Percentiles rank a stretch among this genome's conserved stretches.
Conservation (phyloP, 2,797 vertebrate species). For the Falco cherrug region DNA sequence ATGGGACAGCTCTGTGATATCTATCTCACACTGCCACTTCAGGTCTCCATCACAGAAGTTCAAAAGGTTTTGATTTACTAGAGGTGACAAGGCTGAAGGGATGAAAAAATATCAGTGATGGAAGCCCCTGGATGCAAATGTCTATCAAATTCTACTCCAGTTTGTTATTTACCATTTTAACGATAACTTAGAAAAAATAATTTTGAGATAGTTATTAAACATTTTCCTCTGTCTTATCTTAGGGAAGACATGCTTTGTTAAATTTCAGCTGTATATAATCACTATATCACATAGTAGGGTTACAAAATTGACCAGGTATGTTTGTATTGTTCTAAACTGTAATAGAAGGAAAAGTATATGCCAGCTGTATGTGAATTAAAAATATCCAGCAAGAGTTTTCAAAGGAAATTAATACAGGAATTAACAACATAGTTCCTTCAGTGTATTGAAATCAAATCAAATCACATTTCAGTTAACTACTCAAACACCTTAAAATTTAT, state of each 20-base stretch:
- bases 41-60: neutral
- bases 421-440: neutral
- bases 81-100: neutral
- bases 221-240: neutral
- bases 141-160: neutral
- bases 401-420: neutral
- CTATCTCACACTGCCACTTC: neutral
- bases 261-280: neutral
- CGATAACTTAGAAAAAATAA: neutral
- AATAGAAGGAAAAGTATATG: neutral
- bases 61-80: conserved; percentile 4
- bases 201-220: neutral
- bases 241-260: neutral
- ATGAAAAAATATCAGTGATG: neutral
- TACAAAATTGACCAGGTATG: neutral
- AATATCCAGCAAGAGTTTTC: neutral
- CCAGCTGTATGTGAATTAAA: neutral
- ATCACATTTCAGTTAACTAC: neutral
- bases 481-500: neutral
- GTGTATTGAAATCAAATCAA: neutral
- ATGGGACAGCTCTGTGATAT: neutral
- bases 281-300: neutral
- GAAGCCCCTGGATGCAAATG: neutral
- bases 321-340: neutral
- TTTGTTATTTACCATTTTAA: neutral